Conservation (phyloP, 2,797 vertebrate genomes). For the Tokudaia muenninki region DNA sequence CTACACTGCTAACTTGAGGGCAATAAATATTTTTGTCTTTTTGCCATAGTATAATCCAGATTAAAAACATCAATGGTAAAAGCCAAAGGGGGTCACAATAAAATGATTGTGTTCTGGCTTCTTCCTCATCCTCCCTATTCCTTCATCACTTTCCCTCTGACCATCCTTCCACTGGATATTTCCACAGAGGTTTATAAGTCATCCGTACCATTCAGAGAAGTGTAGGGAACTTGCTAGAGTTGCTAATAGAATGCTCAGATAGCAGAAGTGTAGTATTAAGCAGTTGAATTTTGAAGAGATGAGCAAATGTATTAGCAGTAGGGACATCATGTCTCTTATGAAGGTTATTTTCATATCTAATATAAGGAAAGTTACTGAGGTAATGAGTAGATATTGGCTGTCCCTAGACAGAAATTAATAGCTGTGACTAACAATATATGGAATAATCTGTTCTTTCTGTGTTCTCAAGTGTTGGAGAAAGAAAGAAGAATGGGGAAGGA, state of each 20-base stretch:
- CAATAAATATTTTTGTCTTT: background rate
- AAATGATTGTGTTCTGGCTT: background rate
- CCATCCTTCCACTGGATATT: constrained; percentile 23
- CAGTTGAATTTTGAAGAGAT: constrained; percentile 35
- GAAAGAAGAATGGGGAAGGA: background rate
- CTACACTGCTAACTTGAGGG: background rate
- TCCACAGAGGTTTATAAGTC: background rate
- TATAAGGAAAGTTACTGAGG: constrained; percentile 14
- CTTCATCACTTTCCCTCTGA: background rate
- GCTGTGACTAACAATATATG: background rate
- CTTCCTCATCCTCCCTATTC: background rate
- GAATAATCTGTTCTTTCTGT: constrained; percentile 43
- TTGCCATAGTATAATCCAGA: constrained; percentile 23
- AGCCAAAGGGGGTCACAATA: background rate
- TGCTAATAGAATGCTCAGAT: constrained; percentile 23
- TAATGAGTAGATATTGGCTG: constrained; percentile 49
- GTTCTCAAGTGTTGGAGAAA: background rate
- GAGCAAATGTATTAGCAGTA: background rate
- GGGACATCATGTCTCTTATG: constrained; percentile 48
- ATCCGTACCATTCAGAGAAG: background rate
- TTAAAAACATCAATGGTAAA: background rate
- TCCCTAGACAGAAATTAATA: constrained; percentile 40
- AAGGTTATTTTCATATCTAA: constrained; percentile 52
- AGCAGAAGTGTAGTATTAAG: background rate
- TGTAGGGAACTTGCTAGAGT: background rate